These are phyloP conservation scores for Bagarius yarrelli DNA, from an alignment of 2,113 vertebrate genomes.

Conservation along the genomic window DNA sequence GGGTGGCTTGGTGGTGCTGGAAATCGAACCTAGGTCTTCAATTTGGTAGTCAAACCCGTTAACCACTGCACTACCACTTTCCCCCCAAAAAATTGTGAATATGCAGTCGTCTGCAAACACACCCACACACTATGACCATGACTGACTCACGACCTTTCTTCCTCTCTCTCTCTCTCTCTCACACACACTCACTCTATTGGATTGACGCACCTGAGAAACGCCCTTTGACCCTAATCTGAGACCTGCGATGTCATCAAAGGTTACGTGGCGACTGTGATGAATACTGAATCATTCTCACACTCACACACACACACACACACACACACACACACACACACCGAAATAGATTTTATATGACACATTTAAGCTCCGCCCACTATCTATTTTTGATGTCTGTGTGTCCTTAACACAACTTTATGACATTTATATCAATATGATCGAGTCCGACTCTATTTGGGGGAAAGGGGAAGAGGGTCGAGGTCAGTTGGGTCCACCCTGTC, in stretches of 20 bases:
- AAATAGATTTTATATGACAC: background rate
- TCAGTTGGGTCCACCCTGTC: no score
- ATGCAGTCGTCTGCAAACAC: slow-evolving; percentile 1
- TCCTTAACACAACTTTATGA: background rate
- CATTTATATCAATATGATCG: no score
- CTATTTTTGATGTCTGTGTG: background rate
- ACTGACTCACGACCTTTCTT: background rate
- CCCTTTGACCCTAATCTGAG: slow-evolving; percentile 21
- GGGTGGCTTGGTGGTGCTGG: no score
- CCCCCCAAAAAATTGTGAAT: slow-evolving; percentile 57
- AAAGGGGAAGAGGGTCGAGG: no score
- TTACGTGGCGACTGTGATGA: background rate
- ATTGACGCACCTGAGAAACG: background rate
- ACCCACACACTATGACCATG: background rate
- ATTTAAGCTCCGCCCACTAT: background rate
- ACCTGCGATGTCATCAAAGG: slow-evolving; percentile 17
- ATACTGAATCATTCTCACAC: no score
- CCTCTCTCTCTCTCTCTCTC: background rate
- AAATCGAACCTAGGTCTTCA: no score
- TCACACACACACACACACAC: no score
- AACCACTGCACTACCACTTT: no score
- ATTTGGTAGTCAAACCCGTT: no score
- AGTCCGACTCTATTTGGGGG: no score
- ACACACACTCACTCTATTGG: background rate
- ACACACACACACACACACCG: no score